Evolutionary conservation across 2,113 vertebrate species (phyloP).

Genomic region (Struthidea cinerea): DNA sequence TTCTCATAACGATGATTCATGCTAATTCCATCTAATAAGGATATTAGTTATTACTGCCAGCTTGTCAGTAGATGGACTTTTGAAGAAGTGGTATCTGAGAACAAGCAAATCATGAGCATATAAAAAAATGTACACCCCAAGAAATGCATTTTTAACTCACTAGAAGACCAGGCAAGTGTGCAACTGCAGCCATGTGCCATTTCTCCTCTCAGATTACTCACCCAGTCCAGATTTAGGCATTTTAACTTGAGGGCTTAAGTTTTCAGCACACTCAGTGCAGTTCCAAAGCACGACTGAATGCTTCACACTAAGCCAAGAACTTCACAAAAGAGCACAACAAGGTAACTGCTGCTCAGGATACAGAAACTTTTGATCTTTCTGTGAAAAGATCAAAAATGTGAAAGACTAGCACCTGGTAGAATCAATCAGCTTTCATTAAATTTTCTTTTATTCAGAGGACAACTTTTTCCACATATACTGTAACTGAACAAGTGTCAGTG

Average conservation of each 20-base stretch:
- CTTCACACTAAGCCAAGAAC: not conserved
- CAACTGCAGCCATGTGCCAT: not conserved
- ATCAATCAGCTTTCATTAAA: not conserved
- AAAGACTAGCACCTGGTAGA: not conserved
- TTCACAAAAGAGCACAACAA: not conserved
- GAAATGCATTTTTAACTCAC: not conserved
- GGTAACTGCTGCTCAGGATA: not conserved
- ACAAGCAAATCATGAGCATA: not conserved
- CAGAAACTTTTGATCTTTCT: not conserved
- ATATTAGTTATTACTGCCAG: not conserved
- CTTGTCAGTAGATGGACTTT: not conserved
- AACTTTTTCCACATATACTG: not conserved
- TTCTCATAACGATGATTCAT: conserved; percentile 6
- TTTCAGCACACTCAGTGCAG: not conserved
- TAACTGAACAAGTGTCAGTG: not conserved
- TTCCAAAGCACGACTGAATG: not conserved
- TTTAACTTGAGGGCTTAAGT: not conserved
- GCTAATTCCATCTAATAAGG: conserved; percentile 31
- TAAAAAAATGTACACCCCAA: not conserved
- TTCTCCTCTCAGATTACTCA: not conserved
- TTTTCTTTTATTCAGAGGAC: not conserved
- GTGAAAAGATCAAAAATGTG: not conserved
- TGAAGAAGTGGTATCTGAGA: not conserved
- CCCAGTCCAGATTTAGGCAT: not conserved
- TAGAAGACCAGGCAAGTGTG: not conserved